Conservation (phyloP, 2,888 invertebrate species). For the Rhopalosiphum nymphaeae region DNA sequence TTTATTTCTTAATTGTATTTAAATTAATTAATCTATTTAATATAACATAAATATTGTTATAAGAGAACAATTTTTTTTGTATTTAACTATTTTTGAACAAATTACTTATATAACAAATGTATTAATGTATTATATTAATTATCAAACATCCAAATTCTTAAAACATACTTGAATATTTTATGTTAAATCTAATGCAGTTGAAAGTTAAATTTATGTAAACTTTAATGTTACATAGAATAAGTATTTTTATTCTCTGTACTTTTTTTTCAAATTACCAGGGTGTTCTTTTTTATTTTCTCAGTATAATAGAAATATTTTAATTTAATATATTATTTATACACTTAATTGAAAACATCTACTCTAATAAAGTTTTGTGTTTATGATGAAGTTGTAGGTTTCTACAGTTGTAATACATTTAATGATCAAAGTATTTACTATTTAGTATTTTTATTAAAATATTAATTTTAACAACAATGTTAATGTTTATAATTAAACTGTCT, state of each 20-base stretch:
- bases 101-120: background rate
- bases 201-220: background rate
- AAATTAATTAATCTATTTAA: background rate
- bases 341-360: background rate
- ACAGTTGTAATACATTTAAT: background rate
- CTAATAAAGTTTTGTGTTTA: background rate
- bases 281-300: conserved; percentile 8
- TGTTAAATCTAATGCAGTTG: background rate
- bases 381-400: background rate
- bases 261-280: background rate
- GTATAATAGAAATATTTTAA: background rate
- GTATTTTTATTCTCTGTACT: background rate
- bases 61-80: conserved; percentile 1
- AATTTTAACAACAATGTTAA: background rate
- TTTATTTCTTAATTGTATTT: background rate
- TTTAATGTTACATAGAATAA: background rate
- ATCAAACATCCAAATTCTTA: background rate
- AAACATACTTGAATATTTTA: background rate
- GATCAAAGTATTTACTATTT: background rate
- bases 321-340: background rate
- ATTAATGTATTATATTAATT: background rate
- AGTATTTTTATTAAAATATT: background rate
- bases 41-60: background rate
- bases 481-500: conserved; percentile 37
- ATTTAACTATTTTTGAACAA: background rate